phyloP scores from a whole-genome alignment of 2,888 invertebrate genomes.

The Bombylius major region DNA sequence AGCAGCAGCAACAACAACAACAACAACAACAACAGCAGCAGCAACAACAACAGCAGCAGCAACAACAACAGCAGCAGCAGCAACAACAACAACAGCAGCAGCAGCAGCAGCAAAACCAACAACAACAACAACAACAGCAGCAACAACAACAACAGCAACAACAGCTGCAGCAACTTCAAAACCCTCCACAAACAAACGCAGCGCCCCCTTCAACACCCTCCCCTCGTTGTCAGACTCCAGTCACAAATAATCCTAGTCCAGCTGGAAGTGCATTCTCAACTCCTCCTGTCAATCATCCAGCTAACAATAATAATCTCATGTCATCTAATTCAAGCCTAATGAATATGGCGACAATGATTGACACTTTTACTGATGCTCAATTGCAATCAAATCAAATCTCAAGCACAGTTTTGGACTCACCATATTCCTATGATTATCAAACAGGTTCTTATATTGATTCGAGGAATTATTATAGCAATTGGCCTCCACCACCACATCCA shows the following conservation, averaged over 20 bases:
- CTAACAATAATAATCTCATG: slow-evolving; percentile 33
- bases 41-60: slow-evolving; percentile 26
- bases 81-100: slow-evolving; percentile 25
- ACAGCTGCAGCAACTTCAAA: slow-evolving; percentile 17
- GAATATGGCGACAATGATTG: slow-evolving; percentile 66
- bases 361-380: slow-evolving; percentile 63
- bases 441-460: slow-evolving; percentile 44
- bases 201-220: slow-evolving; percentile 29
- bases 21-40: slow-evolving; percentile 19
- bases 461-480: slow-evolving; percentile 50
- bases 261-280: slow-evolving; percentile 38
- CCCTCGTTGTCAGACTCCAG: slow-evolving; percentile 35
- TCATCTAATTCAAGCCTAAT: slow-evolving; percentile 43
- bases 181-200: slow-evolving; percentile 21
- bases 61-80: slow-evolving; percentile 22
- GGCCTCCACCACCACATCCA: slow-evolving; percentile 45
- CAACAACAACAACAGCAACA: slow-evolving; percentile 14
- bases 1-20: slow-evolving; percentile 20
- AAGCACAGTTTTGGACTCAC: slow-evolving; percentile 66
- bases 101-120: slow-evolving; percentile 24
- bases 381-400: slow-evolving; percentile 76
- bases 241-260: slow-evolving; percentile 45
- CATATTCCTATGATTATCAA: slow-evolving; percentile 50
- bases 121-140: slow-evolving; percentile 15
- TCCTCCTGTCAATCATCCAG: slow-evolving; percentile 31